Evolutionary conservation across 2,113 vertebrate species (phyloP), one percentile per base, ranked within the genome.

Genomic region (Uria lomvia): DNA sequence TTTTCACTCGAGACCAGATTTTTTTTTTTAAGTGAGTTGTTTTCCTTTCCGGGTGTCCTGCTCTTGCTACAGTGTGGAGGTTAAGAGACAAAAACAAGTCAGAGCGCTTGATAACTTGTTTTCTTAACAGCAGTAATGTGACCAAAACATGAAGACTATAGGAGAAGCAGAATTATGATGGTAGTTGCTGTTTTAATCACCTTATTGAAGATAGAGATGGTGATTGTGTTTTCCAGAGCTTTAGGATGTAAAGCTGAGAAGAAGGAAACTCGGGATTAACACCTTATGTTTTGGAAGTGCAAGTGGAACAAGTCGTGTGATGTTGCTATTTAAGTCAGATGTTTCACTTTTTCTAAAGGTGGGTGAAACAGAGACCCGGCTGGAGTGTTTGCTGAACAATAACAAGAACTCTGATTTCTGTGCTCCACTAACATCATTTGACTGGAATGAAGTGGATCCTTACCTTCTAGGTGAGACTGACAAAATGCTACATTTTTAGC

Each of bases 351-450:
- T 92, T 36, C 38, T 96, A 15, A 80, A 99, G 99, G 99, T 99
- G 97, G 99, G 99, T 50, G 99, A 99, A 96, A 99, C 99, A 16
- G 99, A 99, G 97, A 99, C 99, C 12, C 98, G 99, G 17, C 98
- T 99, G 45, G 99, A 99, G 90, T 99, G 99, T 98, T 98, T 99
- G 96, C 98, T 99, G 91, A 99, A 99, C 96, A 99, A 99, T 96
- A 99, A 99, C 97, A 99, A 99, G 98, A 99, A 99, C 98, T 99
- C 99, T 0, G 99, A 99, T 96, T 99, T 99, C 98, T 99, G 99
- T 82, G 99, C 99, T 53, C 99, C 99, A 3, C 98, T 99, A 94
- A 99, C 99, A 22, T 99, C 99, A 21, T 99, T 99, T 96, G 99
- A 99, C 97, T 99, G 99, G 99, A 99, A 99, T 73, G 99, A 99